These are phyloP conservation scores for Apocrypta bakeri DNA, from an alignment of 1,140 invertebrate genomes.

Conservation along the genomic window DNA sequence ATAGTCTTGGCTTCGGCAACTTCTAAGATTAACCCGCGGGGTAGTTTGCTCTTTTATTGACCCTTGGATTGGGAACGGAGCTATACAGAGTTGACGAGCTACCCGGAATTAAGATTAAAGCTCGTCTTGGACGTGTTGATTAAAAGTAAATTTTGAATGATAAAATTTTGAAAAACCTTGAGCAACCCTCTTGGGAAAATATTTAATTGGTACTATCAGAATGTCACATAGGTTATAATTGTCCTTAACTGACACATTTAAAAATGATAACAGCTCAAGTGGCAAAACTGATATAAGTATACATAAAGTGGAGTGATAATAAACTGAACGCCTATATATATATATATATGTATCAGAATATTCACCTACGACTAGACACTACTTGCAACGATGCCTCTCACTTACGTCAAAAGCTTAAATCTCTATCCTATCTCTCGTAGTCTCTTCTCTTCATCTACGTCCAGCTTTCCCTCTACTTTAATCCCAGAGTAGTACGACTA, in stretches of 20 bases:
- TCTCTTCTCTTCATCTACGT: neutral
- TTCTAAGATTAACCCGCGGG: neutral
- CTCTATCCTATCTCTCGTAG: neutral
- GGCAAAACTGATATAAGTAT: neutral
- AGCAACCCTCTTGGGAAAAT: neutral
- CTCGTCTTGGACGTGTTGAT: neutral
- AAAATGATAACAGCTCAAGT: too few species aligned
- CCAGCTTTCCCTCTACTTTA: neutral
- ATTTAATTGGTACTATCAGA: too few species aligned
- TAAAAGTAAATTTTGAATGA: constrained; percentile 20
- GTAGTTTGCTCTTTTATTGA: neutral
- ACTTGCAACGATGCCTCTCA: neutral
- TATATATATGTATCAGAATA: neutral
- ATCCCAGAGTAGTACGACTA: neutral
- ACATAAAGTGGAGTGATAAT: neutral
- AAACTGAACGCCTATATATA: too few species aligned
- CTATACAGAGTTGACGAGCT: neutral
- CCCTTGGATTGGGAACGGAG: neutral
- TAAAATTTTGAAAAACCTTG: neutral
- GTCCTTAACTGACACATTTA: too few species aligned
- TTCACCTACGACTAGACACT: neutral
- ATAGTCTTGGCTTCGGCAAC: neutral
- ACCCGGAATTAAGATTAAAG: neutral
- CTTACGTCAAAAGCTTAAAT: neutral
- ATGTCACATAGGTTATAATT: too few species aligned